phyloP scores from a whole-genome alignment of 2,888 invertebrate species.

The Dryococelus australis region DNA sequence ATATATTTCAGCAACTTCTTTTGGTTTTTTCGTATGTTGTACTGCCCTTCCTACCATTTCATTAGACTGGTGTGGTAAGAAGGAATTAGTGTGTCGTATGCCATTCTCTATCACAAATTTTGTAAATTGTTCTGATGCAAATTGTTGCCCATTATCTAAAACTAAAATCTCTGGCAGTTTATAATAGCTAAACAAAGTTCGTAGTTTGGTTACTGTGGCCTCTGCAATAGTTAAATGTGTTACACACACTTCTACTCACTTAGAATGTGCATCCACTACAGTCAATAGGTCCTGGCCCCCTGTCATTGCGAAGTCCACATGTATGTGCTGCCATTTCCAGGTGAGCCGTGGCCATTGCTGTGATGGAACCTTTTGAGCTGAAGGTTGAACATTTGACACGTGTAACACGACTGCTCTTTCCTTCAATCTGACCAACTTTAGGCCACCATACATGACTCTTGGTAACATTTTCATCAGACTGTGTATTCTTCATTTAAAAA shows the following conservation, averaged over 20 bases:
- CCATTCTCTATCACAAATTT: not conserved
- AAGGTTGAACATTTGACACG: not conserved
- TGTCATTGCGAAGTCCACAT: not conserved
- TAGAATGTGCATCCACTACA: not conserved
- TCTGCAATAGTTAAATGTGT: not conserved
- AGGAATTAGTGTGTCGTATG: not conserved
- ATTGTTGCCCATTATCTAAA: not conserved
- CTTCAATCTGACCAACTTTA: too few species aligned
- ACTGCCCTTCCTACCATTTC: not conserved
- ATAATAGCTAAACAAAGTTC: not conserved
- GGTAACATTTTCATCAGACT: not conserved
- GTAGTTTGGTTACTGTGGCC: not conserved
- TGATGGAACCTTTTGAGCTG: not conserved
- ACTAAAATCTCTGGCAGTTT: not conserved
- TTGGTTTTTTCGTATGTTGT: not conserved
- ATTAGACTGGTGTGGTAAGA: not conserved
- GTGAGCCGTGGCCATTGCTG: constrained; percentile 12
- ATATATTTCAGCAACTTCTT: not conserved
- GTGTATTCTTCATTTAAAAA: not conserved
- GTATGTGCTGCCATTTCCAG: not conserved
- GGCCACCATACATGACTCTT: not conserved
- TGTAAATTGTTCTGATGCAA: not conserved
- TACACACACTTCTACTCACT: not conserved
- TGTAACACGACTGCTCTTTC: not conserved
- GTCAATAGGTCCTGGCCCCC: not conserved